Conservation (phyloP, 2,113 vertebrate genomes). For the Lepidiolamprologus cunningtoni region DNA sequence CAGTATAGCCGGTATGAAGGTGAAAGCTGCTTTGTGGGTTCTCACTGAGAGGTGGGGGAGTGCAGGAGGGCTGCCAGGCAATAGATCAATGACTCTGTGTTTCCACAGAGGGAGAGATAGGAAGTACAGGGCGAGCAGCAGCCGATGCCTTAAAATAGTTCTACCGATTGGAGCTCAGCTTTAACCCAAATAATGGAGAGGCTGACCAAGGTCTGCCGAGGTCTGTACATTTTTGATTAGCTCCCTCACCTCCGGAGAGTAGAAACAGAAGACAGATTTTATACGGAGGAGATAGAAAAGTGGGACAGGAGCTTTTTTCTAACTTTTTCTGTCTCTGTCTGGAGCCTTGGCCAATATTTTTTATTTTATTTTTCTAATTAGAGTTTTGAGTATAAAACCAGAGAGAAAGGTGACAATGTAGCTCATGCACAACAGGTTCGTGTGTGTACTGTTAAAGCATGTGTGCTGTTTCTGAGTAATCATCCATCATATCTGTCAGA, state of each 20-base stretch:
- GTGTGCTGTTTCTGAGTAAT: background rate
- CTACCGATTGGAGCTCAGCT: constrained; percentile 29
- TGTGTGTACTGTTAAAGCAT: background rate
- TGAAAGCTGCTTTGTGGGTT: constrained; percentile 34
- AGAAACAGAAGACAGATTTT: constrained; percentile 9
- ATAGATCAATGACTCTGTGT: constrained; percentile 60
- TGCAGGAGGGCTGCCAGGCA: constrained; percentile 14
- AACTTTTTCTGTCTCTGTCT: background rate
- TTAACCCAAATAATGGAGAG: constrained; percentile 62
- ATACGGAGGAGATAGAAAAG: background rate
- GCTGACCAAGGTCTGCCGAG: constrained; percentile 35
- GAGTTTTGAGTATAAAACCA: constrained; percentile 10
- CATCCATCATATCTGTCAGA: constrained; percentile 44
- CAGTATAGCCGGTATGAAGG: constrained; percentile 19
- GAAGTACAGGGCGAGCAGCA: constrained; percentile 40
- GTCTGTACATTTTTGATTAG: constrained; percentile 51
- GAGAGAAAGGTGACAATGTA: background rate
- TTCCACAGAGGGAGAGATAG: constrained; percentile 45
- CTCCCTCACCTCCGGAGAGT: constrained; percentile 12
- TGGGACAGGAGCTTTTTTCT: background rate
- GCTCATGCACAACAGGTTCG: background rate
- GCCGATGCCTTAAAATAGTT: constrained; percentile 51
- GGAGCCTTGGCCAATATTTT: background rate
- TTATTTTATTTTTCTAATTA: background rate
- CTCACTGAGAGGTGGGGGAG: background rate